phyloP scores from a whole-genome alignment of 2,113 vertebrate species.

The Mus spicilegus region DNA sequence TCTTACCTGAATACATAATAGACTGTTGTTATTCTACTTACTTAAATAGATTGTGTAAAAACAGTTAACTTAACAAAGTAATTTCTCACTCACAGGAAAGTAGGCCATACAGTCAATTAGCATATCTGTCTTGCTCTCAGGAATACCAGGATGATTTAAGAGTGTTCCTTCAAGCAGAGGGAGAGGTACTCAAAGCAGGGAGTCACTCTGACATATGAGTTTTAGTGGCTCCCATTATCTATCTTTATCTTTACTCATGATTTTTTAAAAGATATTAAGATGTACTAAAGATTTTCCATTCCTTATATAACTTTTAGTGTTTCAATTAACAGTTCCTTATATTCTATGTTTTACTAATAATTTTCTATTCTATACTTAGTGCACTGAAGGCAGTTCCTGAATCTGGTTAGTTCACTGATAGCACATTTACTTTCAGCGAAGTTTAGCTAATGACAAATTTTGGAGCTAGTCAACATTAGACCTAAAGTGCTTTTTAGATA shows the following conservation, averaged over 20 bases:
- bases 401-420: not conserved
- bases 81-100: conserved; percentile 2
- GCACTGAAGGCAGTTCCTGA: not conserved
- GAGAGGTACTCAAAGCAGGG: not conserved
- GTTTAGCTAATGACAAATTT: not conserved
- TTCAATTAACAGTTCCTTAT: not conserved
- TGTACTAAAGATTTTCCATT: not conserved
- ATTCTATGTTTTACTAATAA: not conserved
- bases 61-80: conserved; percentile 18
- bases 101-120: conserved; percentile 21
- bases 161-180: not conserved
- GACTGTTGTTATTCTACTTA: not conserved
- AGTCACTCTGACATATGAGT: not conserved
- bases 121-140: not conserved
- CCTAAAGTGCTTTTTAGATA: not conserved
- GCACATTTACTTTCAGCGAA: not conserved
- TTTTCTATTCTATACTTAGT: not conserved
- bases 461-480: not conserved
- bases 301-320: not conserved
- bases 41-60: not conserved
- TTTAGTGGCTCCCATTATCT: not conserved
- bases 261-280: not conserved
- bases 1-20: conserved; percentile 6
- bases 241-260: not conserved
- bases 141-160: conserved; percentile 21